phyloP scores from a whole-genome alignment of 2,797 vertebrate species.

The Danio tinwini region DNA sequence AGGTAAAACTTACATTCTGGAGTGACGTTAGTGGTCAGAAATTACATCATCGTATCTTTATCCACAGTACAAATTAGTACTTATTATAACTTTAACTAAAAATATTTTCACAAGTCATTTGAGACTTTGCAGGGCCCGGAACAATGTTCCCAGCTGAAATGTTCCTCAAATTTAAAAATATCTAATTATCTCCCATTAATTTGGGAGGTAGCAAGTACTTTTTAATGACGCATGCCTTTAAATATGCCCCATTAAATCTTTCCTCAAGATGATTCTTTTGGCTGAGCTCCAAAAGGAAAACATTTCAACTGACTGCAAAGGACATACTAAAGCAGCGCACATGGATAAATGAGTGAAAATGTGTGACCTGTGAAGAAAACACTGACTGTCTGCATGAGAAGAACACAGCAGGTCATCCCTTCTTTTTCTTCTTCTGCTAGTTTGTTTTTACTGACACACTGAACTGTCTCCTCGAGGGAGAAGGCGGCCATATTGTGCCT shows the following conservation, averaged over 20 bases:
- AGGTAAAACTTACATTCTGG: too few relatives aligned
- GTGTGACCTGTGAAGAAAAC: slow-evolving; percentile 52
- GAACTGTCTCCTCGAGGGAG: slow-evolving; percentile 64
- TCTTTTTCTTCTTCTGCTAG: slow-evolving; percentile 38
- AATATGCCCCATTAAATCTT: neutral
- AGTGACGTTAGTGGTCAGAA: too few relatives aligned
- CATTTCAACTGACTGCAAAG: neutral
- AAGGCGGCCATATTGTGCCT: slow-evolving; percentile 78
- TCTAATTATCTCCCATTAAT: neutral
- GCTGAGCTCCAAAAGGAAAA: slow-evolving; percentile 13
- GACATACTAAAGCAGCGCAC: neutral
- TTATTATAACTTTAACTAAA: neutral
- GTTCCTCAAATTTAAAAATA: neutral
- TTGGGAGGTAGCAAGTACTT: neutral
- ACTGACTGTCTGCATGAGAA: slow-evolving; percentile 29
- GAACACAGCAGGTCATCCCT: slow-evolving; percentile 42
- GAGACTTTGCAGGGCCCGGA: neutral
- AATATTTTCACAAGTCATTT: neutral
- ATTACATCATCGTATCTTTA: neutral
- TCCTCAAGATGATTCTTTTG: slow-evolving; percentile 1
- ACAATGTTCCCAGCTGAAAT: neutral
- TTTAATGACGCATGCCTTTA: neutral
- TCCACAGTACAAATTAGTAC: neutral
- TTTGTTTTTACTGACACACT: slow-evolving; percentile 64
- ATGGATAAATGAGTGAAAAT: slow-evolving; percentile 14